phyloP scores from a whole-genome alignment of 1,140 invertebrate genomes.

The Trichonephila clavata region DNA sequence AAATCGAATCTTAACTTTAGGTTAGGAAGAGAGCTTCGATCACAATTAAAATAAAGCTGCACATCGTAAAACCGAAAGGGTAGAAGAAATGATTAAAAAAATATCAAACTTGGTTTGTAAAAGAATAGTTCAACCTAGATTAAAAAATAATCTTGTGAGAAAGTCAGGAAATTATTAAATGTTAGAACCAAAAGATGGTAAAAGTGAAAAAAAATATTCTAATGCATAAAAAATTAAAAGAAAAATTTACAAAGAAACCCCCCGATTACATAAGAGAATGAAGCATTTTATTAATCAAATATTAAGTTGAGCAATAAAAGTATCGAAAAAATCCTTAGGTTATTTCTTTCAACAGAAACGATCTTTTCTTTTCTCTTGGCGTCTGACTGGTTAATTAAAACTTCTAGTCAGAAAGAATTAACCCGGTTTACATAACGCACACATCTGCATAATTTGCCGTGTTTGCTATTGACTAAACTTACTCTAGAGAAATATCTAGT shows the following conservation, averaged over 20 bases:
- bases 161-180: slow-evolving; percentile 4
- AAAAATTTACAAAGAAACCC: too few species aligned
- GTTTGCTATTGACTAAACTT: neutral
- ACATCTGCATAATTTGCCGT: slow-evolving; percentile 17
- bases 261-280: neutral
- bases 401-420: neutral
- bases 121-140: neutral
- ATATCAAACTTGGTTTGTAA: neutral
- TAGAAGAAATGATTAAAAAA: neutral
- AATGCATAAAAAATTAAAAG: neutral
- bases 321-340: neutral
- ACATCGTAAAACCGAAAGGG: neutral
- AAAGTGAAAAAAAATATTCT: neutral
- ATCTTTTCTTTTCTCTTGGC: neutral
- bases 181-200: neutral
- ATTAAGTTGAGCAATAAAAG: slow-evolving; percentile 10
- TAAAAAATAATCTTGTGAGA: neutral
- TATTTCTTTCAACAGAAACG: neutral
- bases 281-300: slow-evolving; percentile 25
- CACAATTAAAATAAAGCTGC: neutral
- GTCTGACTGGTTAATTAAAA: slow-evolving; percentile 11
- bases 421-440: neutral
- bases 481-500: neutral
- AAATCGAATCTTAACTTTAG: neutral
- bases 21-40: neutral